Conservation (phyloP, 2,797 vertebrate genomes). For the Rachycentron canadum region DNA sequence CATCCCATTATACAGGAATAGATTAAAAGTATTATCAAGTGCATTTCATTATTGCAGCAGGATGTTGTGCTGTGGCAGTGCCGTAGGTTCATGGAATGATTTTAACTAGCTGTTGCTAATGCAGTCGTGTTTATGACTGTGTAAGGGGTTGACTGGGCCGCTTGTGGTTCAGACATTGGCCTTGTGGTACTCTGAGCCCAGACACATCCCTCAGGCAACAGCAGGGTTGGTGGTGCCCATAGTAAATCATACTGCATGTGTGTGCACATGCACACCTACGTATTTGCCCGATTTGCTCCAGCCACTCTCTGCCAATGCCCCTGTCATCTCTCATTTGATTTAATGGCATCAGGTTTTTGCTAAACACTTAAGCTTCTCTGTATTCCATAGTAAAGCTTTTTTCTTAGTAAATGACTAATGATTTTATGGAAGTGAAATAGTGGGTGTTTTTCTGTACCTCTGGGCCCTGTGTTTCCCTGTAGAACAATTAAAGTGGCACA, state of each 20-base stretch:
- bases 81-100: conserved; percentile 55
- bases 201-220: conserved; percentile 64
- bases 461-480: conserved; percentile 42
- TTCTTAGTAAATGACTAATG: conserved; percentile 56
- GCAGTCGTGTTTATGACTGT: conserved; percentile 70
- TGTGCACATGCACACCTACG: conserved; percentile 11
- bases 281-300: conserved; percentile 30
- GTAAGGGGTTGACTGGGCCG: conserved; percentile 71
- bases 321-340: conserved; percentile 55
- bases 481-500: conserved; percentile 66
- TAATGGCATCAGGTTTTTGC: conserved; percentile 55
- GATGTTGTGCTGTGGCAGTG: conserved; percentile 27
- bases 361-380: conserved; percentile 50
- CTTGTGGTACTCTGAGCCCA: conserved; percentile 58
- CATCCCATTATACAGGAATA: conserved; percentile 18
- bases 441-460: conserved; percentile 51
- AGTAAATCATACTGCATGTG: conserved; percentile 27
- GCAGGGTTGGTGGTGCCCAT: conserved; percentile 35
- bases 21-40: conserved; percentile 36
- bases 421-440: conserved; percentile 53
- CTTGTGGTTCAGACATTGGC: conserved; percentile 70
- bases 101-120: conserved; percentile 75
- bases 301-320: conserved; percentile 43
- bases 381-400: conserved; percentile 45
- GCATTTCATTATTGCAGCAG: conserved; percentile 23